These are phyloP conservation scores for Copsychus sechellarum DNA, from an alignment of 2,113 vertebrate genomes.

Conservation along the genomic window DNA sequence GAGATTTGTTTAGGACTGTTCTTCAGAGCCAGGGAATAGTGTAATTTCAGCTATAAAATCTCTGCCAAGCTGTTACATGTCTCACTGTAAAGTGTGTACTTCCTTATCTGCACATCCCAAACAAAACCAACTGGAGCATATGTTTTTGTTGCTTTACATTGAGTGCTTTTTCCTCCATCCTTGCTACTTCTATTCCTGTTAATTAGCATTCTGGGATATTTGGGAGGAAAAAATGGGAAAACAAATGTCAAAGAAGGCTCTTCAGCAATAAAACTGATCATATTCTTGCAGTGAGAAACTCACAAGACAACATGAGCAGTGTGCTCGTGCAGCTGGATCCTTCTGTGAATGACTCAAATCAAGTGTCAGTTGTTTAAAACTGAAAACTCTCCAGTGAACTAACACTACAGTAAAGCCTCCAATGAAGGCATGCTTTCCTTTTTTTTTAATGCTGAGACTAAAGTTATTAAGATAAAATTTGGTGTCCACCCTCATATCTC, in stretches of 20 bases:
- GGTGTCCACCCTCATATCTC: background rate
- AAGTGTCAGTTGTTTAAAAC: background rate
- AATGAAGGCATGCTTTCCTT: background rate
- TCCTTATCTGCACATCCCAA: background rate
- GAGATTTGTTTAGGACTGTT: background rate
- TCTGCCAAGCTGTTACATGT: background rate
- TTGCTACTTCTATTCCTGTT: background rate
- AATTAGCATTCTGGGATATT: background rate
- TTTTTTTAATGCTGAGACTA: background rate
- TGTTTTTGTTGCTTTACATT: background rate
- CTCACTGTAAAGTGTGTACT: background rate
- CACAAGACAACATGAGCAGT: background rate
- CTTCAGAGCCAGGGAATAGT: background rate
- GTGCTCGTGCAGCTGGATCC: background rate
- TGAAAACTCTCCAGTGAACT: background rate
- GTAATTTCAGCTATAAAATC: background rate
- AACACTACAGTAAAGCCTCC: background rate
- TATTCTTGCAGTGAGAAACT: background rate
- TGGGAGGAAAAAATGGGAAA: background rate
- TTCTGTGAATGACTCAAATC: background rate
- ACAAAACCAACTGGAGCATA: background rate
- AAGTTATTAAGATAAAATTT: background rate
- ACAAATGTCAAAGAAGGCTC: background rate
- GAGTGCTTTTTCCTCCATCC: background rate
- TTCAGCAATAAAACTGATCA: background rate